phyloP scores from a whole-genome alignment of 2,888 invertebrate genomes.

The Cybosia mesomella region DNA sequence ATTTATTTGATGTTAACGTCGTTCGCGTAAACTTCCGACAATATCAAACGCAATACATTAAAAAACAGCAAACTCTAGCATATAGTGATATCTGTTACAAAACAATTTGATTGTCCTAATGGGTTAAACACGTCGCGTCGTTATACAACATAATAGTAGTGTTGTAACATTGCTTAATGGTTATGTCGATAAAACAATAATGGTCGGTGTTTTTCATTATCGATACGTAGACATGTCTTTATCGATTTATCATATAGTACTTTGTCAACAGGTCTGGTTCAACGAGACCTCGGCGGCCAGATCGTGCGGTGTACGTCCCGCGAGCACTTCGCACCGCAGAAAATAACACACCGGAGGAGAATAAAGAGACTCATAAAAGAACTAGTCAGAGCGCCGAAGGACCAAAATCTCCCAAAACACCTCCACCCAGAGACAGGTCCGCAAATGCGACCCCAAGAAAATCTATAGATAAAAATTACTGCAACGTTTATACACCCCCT shows the following conservation, averaged over 20 bases:
- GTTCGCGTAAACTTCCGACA: too few relatives aligned
- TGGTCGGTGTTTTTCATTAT: constrained; percentile 13
- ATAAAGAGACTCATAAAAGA: constrained; percentile 56
- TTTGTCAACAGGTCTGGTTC: constrained; percentile 72
- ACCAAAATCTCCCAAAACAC: constrained; percentile 74
- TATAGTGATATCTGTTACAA: not conserved
- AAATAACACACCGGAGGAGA: constrained; percentile 55
- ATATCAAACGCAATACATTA: not conserved
- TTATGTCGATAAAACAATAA: constrained; percentile 15
- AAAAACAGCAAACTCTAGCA: not conserved
- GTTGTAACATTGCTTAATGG: constrained; percentile 24
- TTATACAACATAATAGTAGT: constrained; percentile 1
- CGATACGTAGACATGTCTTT: constrained; percentile 11
- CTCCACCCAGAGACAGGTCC: constrained; percentile 73
- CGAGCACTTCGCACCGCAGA: constrained; percentile 87
- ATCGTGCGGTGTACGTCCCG: constrained; percentile 93
- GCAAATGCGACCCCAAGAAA: constrained; percentile 75
- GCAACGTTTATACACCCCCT: constrained; percentile 85
- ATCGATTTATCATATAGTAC: constrained; percentile 32
- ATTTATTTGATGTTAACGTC: too few relatives aligned
- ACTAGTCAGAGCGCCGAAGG: constrained; percentile 63
- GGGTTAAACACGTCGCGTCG: not conserved
- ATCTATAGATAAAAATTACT: constrained; percentile 78
- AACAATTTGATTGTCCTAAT: constrained; percentile 5
- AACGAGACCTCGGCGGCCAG: constrained; percentile 88